Evolutionary conservation across 35 echinoderm and acorn worm species (phyloP).

Genomic region (Hemicentrotus pulcherrimus): DNA sequence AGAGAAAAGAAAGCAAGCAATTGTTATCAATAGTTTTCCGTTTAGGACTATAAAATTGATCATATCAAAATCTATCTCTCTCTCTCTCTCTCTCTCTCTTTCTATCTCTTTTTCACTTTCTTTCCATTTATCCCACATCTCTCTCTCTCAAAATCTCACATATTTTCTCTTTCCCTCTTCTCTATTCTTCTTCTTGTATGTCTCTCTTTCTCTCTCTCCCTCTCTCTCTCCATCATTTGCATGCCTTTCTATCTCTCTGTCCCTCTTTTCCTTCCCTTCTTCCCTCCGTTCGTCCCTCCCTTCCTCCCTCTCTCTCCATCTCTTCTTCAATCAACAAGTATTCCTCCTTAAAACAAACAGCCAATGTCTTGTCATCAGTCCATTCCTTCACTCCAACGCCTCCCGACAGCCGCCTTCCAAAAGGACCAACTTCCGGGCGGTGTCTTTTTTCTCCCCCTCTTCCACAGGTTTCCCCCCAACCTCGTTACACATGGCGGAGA

Average conservation of each 20-base stretch:
- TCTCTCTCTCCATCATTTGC: neutral
- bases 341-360: neutral
- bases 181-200: neutral
- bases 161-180: too few species aligned
- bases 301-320: neutral
- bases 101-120: neutral
- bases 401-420: neutral
- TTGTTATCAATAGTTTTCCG: neutral
- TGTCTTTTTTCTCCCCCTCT: neutral
- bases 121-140: neutral
- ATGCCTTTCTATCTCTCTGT: too few species aligned
- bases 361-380: neutral
- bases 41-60: neutral
- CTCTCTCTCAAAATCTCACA: neutral
- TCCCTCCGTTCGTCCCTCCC: neutral
- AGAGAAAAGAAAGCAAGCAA: neutral
- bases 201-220: neutral
- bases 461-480: neutral
- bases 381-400: neutral
- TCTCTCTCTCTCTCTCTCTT: neutral
- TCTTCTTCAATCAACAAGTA: neutral
- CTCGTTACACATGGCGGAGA: slow-evolving; percentile 1
- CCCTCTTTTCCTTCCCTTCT: neutral
- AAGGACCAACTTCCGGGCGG: slow-evolving; percentile 5
- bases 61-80: neutral